Base-by-base conservation (phyloP, 1,140 invertebrate species). In the Phymorhynchus buccinoides region DNA sequence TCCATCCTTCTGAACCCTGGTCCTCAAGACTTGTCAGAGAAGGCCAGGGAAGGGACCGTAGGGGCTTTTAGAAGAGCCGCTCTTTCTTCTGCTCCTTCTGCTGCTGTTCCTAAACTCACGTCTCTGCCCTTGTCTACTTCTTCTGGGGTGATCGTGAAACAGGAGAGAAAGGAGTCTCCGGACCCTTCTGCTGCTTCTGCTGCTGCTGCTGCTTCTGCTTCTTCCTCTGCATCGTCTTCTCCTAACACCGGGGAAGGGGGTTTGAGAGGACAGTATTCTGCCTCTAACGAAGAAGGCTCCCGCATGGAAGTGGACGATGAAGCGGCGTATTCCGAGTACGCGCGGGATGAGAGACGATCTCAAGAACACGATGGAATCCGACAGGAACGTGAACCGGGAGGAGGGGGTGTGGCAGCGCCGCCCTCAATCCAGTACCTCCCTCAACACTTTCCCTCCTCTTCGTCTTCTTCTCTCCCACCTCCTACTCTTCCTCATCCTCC, bases 101-200 rank as follows among this genome's bases (percentile, higher is more conserved):
- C 12, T 27, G 18, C 56, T 4, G 56, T 27, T 62, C 18, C 44
- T 48, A 48, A 48, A 6, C 12, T 18, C 56, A 22, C 56, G 14
- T 27, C 56, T 12, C 56, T 62, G 56, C 56, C 56, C 56, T 6
- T 52, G 48, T 52, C 56, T 27, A 0, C 56, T 27, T 27, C 81
- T 35, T 66, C 81, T 39, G 18, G 80, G 1, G 81, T 83, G 27
- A 83, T 44, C 32, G 81, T 83, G n/a, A 83, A 83, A n/a, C 41
- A 71, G 66, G 81, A 83, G 66, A 62, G 66, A 30, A 39, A 66
- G 22, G 81, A 83, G 18, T 30, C 62, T 4, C 56, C 56, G 12
- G 22, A 18, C 12, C 22, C 56, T 27, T 62, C 56, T 27, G 12
- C 56, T n/a, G n/a, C n/a, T n/a, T n/a, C 56, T 62, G 18, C 56